Conservation (phyloP, 2,888 invertebrate genomes). For the Colostygia pectinataria region DNA sequence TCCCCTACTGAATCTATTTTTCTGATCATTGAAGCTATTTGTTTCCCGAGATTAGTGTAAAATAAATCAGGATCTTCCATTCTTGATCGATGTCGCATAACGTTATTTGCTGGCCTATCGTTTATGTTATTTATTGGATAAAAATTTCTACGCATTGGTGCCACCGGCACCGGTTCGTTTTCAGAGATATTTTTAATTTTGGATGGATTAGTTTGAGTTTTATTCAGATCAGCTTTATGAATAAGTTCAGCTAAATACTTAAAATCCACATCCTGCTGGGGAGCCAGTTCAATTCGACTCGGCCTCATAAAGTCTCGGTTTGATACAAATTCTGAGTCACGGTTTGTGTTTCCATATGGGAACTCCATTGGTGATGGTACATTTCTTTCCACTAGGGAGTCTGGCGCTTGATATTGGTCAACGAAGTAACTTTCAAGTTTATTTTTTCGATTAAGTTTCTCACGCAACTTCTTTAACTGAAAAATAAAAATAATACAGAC, state of each 20-base stretch:
- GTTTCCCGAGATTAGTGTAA: conserved; percentile 64
- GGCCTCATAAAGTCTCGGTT: neutral
- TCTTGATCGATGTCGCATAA: conserved; percentile 22
- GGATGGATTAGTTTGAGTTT: conserved; percentile 19
- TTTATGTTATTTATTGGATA: conserved; percentile 16
- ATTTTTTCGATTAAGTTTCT: conserved; percentile 42
- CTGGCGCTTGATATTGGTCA: conserved; percentile 34
- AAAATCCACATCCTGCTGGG: conserved; percentile 56
- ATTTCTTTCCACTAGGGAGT: conserved; percentile 28
- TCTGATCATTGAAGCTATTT: conserved; percentile 69
- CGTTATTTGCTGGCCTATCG: neutral
- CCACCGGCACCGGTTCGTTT: neutral
- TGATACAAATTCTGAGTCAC: neutral
- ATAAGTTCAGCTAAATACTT: conserved; percentile 70
- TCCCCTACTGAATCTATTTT: conserved; percentile 50
- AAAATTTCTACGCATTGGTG: conserved; percentile 36
- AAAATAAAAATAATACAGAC: conserved; percentile 7
- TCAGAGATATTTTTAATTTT: conserved; percentile 4
- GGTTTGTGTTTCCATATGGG: no score
- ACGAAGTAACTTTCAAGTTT: conserved; percentile 32
- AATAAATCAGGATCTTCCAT: conserved; percentile 47
- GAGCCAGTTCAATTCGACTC: conserved; percentile 18
- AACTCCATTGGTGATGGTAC: no score
- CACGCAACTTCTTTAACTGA: conserved; percentile 46
- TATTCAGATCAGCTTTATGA: conserved; percentile 56